Conservation (phyloP, 2,113 vertebrate species). For the Aplodontia rufa region DNA sequence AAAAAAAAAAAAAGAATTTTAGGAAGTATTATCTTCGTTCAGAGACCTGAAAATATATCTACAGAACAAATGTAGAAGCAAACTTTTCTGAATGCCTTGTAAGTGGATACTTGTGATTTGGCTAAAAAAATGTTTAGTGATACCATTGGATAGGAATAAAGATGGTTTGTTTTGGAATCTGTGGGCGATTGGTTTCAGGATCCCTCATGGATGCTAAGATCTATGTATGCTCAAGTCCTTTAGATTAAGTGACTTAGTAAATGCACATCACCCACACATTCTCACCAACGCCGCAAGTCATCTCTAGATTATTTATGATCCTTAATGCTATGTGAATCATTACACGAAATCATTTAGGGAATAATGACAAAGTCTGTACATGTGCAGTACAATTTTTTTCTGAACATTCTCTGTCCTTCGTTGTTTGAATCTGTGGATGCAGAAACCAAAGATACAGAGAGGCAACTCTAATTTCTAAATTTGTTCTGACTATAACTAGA, state of each 20-base stretch:
- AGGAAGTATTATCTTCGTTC: background rate
- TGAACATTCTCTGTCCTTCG: background rate
- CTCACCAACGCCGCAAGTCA: background rate
- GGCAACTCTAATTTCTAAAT: background rate
- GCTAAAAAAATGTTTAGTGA: background rate
- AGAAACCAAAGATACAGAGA: background rate
- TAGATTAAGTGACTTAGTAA: background rate
- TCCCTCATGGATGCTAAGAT: background rate
- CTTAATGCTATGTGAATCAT: background rate
- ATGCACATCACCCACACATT: background rate
- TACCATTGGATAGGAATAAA: background rate
- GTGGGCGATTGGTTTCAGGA: background rate
- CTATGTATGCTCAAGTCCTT: background rate
- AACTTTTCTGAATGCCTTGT: background rate
- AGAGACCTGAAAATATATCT: background rate
- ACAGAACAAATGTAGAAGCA: background rate
- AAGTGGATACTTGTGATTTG: background rate
- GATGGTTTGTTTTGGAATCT: background rate
- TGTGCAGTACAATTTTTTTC: background rate
- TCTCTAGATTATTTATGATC: too few species aligned
- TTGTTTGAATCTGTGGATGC: background rate
- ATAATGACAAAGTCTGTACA: background rate
- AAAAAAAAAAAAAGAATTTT: background rate
- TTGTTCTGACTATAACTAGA: background rate
- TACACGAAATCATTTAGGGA: background rate